Conservation (phyloP, 2,797 vertebrate genomes). For the Eleutherodactylus coqui region DNA sequence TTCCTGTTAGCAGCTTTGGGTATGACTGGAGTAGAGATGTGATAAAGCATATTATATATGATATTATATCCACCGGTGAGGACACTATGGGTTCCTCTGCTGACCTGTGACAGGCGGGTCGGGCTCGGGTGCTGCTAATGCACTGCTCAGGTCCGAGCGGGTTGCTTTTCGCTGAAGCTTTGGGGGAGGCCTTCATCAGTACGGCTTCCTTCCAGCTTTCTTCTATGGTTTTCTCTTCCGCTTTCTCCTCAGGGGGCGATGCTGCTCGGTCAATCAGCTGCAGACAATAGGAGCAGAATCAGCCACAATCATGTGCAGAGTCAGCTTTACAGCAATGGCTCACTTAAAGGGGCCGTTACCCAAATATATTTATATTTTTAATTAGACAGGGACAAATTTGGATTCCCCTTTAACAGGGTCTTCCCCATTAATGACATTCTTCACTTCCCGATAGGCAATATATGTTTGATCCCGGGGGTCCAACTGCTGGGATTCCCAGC, state of each 20-base stretch:
- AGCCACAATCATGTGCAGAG: no score
- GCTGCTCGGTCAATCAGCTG: slow-evolving; percentile 93
- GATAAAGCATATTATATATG: no score
- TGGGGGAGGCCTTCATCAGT: slow-evolving; percentile 81
- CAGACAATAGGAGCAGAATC: not conserved
- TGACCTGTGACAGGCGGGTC: slow-evolving; percentile 61
- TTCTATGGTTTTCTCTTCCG: slow-evolving; percentile 82
- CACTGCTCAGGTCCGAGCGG: slow-evolving; percentile 69
- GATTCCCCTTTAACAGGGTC: no score
- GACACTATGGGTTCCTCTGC: not conserved
- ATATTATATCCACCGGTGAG: not conserved
- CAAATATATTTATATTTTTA: no score
- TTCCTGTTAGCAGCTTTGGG: not conserved
- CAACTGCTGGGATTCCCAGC: no score
- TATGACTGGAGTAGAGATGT: not conserved
- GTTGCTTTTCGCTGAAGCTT: slow-evolving; percentile 74
- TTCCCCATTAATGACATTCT: no score
- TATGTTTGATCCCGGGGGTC: no score
- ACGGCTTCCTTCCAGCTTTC: slow-evolving; percentile 92
- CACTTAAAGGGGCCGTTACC: not conserved
- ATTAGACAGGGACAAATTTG: no score
- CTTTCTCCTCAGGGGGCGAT: slow-evolving; percentile 81
- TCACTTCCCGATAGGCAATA: no score
- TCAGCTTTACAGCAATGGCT: no score
- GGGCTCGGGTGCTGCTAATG: not conserved